Percentiles rank a stretch among this genome's conserved stretches.
Evolutionary conservation across 2,113 vertebrate species (phyloP).

Genomic region (Engraulis encrasicolus): DNA sequence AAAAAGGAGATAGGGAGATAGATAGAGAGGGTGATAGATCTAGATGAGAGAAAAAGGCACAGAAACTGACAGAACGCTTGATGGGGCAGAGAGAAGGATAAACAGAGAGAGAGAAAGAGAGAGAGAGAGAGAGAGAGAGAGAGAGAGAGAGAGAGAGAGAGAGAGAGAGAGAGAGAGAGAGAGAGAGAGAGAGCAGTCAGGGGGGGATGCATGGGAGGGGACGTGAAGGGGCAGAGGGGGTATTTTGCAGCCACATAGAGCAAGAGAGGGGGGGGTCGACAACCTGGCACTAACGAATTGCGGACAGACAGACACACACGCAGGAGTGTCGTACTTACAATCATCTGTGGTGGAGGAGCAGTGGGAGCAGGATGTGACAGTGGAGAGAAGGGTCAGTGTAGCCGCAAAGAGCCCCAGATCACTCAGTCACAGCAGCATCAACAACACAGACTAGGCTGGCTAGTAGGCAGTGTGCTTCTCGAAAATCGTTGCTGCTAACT

Average conservation of each 20-base stretch:
- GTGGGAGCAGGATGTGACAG: constrained; percentile 81
- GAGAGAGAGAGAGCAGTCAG: constrained; percentile 58
- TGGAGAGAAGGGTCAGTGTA: constrained; percentile 83
- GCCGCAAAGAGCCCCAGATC: constrained; percentile 82
- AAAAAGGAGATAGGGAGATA: constrained; percentile 2
- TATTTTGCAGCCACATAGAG: constrained; percentile 84
- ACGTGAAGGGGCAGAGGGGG: constrained; percentile 57
- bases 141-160: background rate
- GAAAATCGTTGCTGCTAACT: too few relatives aligned
- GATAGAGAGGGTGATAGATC: constrained; percentile 36
- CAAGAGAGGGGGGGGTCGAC: constrained; percentile 70
- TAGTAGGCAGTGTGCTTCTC: constrained; percentile 26
- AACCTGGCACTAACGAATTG: constrained; percentile 81
- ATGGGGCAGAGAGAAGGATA: background rate
- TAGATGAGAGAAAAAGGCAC: too few relatives aligned
- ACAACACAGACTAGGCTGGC: constrained; percentile 24
- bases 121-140: constrained; percentile 13
- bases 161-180: constrained; percentile 20
- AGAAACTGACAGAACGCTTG: too few relatives aligned
- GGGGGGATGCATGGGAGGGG: constrained; percentile 56
- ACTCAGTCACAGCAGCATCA: constrained; percentile 59
- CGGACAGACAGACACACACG: constrained; percentile 91
- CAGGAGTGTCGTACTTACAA: constrained; percentile 98
- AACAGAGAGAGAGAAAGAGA: constrained; percentile 30
- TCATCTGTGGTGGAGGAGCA: constrained; percentile 90